These are phyloP conservation scores for Lasioglossum zephyrum DNA, from an alignment of 2,888 invertebrate species.

Conservation along the genomic window DNA sequence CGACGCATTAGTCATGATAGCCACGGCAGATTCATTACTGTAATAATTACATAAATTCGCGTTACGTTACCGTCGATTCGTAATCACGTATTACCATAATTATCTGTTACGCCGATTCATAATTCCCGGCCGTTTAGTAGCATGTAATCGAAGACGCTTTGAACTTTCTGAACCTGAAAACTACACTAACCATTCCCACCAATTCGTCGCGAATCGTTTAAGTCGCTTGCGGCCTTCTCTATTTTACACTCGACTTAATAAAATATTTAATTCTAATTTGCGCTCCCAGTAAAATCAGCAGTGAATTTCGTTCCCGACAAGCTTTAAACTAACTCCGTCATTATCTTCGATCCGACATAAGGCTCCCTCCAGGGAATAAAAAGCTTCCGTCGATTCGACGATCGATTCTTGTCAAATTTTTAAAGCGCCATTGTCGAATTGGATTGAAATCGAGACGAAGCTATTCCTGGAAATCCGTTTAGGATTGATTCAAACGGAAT, in stretches of 20 bases:
- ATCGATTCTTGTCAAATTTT: not conserved
- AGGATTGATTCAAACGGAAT: conserved; percentile 56
- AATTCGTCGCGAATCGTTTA: not conserved
- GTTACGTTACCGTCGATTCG: conserved; percentile 62
- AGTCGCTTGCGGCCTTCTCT: not conserved
- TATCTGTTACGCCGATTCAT: conserved; percentile 57
- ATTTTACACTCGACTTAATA: not conserved
- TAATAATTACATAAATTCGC: conserved; percentile 66
- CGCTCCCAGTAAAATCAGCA: not conserved
- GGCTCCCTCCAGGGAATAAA: not conserved
- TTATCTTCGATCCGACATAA: not conserved
- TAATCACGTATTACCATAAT: conserved; percentile 65
- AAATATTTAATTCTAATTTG: not conserved
- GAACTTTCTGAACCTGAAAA: conserved; percentile 4
- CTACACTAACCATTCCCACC: not conserved
- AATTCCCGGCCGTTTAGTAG: conserved; percentile 44
- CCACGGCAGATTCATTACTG: conserved; percentile 62
- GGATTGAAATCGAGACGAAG: conserved; percentile 14
- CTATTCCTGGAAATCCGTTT: conserved; percentile 43
- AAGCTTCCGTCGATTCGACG: not conserved
- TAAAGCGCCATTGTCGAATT: not conserved
- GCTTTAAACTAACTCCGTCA: not conserved
- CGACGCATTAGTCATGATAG: conserved; percentile 62
- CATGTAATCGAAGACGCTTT: conserved; percentile 48
- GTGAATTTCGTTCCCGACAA: not conserved